Percentiles rank a stretch among this genome's conserved stretches.
These are phyloP conservation scores for Cyanocitta stelleri DNA, from an alignment of 2,113 vertebrate species.

Conservation along the genomic window DNA sequence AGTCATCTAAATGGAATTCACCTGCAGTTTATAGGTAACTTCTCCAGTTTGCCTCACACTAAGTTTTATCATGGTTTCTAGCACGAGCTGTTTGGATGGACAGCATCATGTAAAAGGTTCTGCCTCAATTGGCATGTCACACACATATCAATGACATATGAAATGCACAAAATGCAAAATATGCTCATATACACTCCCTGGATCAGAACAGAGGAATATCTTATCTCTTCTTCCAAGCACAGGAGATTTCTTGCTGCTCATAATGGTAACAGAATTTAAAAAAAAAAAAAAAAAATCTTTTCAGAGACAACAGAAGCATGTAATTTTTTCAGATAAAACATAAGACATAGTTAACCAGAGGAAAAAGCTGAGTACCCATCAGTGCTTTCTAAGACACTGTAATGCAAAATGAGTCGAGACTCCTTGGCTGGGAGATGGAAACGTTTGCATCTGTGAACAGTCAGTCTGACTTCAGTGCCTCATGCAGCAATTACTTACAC, in stretches of 20 bases:
- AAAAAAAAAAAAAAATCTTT: not conserved
- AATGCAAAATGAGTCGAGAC: not conserved
- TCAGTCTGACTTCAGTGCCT: not conserved
- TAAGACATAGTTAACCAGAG: not conserved
- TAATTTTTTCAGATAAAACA: not conserved
- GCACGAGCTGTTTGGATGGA: not conserved
- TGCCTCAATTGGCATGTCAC: fast-evolving
- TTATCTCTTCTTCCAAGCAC: not conserved
- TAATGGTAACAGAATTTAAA: not conserved
- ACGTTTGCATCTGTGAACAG: not conserved
- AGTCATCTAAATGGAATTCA: not conserved
- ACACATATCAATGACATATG: not conserved
- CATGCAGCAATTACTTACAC: not conserved
- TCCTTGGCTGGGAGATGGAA: not conserved
- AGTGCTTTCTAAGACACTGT: not conserved
- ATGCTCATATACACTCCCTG: not conserved
- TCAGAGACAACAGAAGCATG: not conserved
- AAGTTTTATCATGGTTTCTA: not conserved
- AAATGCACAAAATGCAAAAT: not conserved
- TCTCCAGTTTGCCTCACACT: not conserved
- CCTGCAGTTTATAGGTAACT: not conserved
- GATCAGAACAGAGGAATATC: not conserved
- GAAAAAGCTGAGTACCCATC: not conserved
- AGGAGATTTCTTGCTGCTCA: not conserved
- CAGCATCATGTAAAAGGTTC: not conserved